Conservation (phyloP, 37 sponge, comb jelly and placozoan species). For the Chondrosia reniformis region DNA sequence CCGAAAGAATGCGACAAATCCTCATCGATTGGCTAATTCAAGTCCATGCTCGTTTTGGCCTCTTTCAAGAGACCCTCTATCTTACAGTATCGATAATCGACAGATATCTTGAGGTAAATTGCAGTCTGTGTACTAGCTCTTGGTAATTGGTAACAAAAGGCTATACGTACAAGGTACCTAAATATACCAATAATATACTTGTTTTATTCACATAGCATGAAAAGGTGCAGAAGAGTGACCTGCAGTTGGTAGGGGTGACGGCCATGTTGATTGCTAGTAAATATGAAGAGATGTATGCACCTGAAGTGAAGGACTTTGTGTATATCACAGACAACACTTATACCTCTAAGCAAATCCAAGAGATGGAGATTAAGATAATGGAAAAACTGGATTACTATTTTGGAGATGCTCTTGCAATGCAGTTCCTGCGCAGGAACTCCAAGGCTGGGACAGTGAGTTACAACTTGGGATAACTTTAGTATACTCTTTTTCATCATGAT, state of each 20-base stretch:
- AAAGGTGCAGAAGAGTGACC: conserved; percentile 53
- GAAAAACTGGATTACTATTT: conserved; percentile 74
- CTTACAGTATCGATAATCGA: conserved; percentile 87
- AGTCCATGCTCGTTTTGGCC: conserved; percentile 85
- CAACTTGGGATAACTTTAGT: not conserved
- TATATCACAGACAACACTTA: conserved; percentile 97
- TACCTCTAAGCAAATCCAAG: conserved; percentile 60
- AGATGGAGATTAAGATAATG: conserved; percentile 88
- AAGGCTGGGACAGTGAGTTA: conserved; percentile 90
- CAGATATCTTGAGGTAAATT: conserved; percentile 79
- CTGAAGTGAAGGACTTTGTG: conserved; percentile 93
- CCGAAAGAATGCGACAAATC: conserved; percentile 84
- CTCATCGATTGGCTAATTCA: conserved; percentile 95
- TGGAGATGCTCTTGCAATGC: conserved; percentile 88
- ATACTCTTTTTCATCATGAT: not conserved
- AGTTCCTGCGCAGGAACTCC: conserved; percentile 95
- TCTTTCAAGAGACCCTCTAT: conserved; percentile 91
- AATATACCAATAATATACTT: not conserved
- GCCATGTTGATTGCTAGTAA: conserved; percentile 97
- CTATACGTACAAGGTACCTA: not conserved
- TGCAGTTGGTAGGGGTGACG: conserved; percentile 97
- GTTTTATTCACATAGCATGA: conserved; percentile 19
- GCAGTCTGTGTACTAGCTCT: not conserved
- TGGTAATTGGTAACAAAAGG: not conserved
- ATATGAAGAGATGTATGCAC: conserved; percentile 99